Percentiles rank a stretch among this genome's conserved stretches.
Evolutionary conservation across 2,888 invertebrate species (phyloP).

Genomic region (Troides oblongomaculatus): DNA sequence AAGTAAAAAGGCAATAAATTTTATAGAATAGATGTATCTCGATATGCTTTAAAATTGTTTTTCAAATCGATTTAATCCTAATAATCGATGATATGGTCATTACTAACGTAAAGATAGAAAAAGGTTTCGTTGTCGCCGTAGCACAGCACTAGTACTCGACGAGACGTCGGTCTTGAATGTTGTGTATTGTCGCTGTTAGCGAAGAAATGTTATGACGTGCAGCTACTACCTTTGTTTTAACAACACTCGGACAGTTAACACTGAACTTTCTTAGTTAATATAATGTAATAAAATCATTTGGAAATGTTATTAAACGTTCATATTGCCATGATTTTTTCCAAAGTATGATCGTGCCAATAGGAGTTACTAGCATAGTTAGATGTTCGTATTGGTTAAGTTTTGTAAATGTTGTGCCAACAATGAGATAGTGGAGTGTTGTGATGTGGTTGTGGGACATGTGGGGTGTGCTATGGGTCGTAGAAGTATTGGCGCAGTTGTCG

Average conservation of each 20-base stretch:
- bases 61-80: conserved; percentile 19
- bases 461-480: conserved; percentile 72
- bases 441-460: conserved; percentile 79
- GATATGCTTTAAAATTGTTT: neutral
- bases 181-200: conserved; percentile 51
- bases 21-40: conserved; percentile 9
- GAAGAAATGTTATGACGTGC: conserved; percentile 78
- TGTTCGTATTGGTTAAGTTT: conserved; percentile 74
- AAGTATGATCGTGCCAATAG: conserved; percentile 78
- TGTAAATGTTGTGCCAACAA: conserved; percentile 79
- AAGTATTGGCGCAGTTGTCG: conserved; percentile 63
- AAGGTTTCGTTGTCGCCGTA: conserved; percentile 1
- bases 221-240: conserved; percentile 74
- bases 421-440: conserved; percentile 80
- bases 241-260: conserved; percentile 58
- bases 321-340: conserved; percentile 66
- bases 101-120: conserved; percentile 23
- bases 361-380: conserved; percentile 75
- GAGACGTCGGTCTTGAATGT: conserved; percentile 49
- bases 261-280: conserved; percentile 49
- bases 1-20: conserved; percentile 14
- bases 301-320: conserved; percentile 46
- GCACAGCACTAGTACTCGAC: conserved; percentile 48
- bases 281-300: conserved; percentile 63
- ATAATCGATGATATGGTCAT: conserved; percentile 4